Base-by-base conservation (phyloP, 2,888 invertebrate species). In the Heteropelma amictum region DNA sequence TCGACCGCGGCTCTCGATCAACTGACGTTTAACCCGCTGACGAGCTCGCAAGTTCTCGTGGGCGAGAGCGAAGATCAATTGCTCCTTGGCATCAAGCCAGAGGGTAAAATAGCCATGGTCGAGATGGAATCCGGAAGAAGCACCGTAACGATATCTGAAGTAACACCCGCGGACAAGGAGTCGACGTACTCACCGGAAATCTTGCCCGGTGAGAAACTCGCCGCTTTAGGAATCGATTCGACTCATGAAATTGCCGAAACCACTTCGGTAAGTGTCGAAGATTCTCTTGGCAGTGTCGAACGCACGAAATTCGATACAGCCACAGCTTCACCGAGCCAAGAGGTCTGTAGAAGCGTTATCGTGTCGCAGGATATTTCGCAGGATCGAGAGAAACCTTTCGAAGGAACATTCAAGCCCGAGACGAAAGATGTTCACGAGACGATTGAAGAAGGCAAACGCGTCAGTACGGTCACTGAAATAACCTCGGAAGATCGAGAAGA, bases 61-160 rank as follows among this genome's bases (percentile, higher is more conserved):
- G 91, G 90, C 21, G 93, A 93, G 84, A 90, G 87, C 78, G 93
- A 92, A 89, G 88, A 85, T 61, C 77, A 83, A 19, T 84, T 93
- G 14, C 73, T 83, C 14, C 80, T 84, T 3, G 80, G 81, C 65
- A 83, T 79, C 76, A 82, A 79, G 60, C 83, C 85, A 42, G 84
- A 81, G 71, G 83, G 81, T 71, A 90, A 90, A 82, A 90, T 85
- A 58, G 91, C 92, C 21, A 86, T 82, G 8, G 83, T 91, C 14
- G 91, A 92, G 74, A 88, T 91, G 49, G 90, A 91, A 79, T 90
- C 92, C 83, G 90, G 89, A 63, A 90, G 88, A 72, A 89, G 87
- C 65, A 89, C 90, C 63, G 87, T 92, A 12, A 86, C 89, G 33
- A 85, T 92, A 14, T 89, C 88, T 1, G 89, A 91, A 86, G 84